Percentiles rank a stretch among this genome's conserved stretches.
Conservation (phyloP, 2,113 vertebrate species). For the Oplegnathus fasciatus region DNA sequence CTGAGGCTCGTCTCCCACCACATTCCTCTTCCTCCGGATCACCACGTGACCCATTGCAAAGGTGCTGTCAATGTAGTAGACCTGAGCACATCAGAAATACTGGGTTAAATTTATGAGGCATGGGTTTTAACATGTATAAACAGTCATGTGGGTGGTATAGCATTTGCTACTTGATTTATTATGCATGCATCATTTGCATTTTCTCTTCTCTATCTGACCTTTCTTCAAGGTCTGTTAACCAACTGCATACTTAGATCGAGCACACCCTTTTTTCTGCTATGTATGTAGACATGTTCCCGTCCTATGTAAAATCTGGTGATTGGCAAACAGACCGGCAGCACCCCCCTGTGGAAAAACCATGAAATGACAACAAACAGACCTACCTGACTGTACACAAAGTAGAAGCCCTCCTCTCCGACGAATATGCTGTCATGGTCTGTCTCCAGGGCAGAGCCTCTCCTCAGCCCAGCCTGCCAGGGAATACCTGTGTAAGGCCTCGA, state of each 20-base stretch:
- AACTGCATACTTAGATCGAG: conserved; percentile 18
- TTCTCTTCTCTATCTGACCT: conserved; percentile 31
- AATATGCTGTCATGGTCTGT: conserved; percentile 89
- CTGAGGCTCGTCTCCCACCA: conserved; percentile 91
- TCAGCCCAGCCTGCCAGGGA: conserved; percentile 94
- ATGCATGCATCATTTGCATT: conserved; percentile 29
- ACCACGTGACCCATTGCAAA: conserved; percentile 96
- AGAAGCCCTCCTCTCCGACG: conserved; percentile 93
- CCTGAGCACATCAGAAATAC: conserved; percentile 79
- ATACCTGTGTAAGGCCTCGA: conserved; percentile 72
- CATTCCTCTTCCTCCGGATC: conserved; percentile 90
- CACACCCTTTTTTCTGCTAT: background rate
- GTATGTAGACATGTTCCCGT: background rate
- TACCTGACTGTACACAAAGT: conserved; percentile 97
- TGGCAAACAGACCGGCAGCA: conserved; percentile 33
- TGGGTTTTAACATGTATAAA: background rate
- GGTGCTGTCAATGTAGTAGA: conserved; percentile 90
- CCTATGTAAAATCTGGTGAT: background rate
- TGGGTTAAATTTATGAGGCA: background rate
- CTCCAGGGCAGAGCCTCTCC: conserved; percentile 89
- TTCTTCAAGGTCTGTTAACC: conserved; percentile 55
- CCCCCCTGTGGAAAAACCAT: conserved; percentile 49
- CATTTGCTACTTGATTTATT: background rate
- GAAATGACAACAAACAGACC: conserved; percentile 12
- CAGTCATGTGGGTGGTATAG: background rate